phyloP scores from a whole-genome alignment of 2,113 vertebrate species.

The Myiagra hebetior region DNA sequence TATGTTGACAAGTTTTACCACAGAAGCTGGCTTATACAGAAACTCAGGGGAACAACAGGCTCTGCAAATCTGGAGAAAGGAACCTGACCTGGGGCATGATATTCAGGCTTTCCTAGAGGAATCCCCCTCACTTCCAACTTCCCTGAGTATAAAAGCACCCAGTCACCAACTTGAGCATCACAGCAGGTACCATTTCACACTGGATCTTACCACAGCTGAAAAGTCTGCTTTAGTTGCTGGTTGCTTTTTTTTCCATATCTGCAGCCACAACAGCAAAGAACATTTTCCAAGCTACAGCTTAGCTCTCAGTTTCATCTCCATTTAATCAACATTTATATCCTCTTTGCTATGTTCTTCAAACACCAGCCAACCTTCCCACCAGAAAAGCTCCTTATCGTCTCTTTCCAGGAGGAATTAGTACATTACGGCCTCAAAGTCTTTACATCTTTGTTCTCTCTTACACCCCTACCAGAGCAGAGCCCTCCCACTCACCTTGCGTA shows the following conservation, averaged over 20 bases:
- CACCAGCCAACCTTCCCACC: neutral
- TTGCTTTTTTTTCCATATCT: fast-evolving
- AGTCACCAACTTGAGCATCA: neutral
- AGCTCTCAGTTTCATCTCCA: neutral
- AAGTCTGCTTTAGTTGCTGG: neutral
- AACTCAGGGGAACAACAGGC: neutral
- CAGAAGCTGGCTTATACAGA: neutral
- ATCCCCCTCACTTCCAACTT: neutral
- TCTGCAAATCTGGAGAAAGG: neutral
- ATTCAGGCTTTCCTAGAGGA: neutral
- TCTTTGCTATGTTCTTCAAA: neutral
- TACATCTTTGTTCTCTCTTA: neutral
- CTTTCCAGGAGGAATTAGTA: neutral
- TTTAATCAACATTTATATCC: neutral
- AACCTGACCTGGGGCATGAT: fast-evolving
- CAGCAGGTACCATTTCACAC: neutral
- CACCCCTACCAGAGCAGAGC: neutral
- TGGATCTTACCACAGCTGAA: neutral
- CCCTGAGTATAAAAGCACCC: neutral
- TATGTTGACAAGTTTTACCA: neutral
- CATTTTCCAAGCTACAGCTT: neutral
- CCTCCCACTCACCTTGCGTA: neutral
- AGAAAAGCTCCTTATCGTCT: neutral
- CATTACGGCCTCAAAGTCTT: neutral
- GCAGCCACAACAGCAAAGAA: neutral